Evolutionary conservation across 2,113 vertebrate species (phyloP).

Genomic region (Sturnira hondurensis): DNA sequence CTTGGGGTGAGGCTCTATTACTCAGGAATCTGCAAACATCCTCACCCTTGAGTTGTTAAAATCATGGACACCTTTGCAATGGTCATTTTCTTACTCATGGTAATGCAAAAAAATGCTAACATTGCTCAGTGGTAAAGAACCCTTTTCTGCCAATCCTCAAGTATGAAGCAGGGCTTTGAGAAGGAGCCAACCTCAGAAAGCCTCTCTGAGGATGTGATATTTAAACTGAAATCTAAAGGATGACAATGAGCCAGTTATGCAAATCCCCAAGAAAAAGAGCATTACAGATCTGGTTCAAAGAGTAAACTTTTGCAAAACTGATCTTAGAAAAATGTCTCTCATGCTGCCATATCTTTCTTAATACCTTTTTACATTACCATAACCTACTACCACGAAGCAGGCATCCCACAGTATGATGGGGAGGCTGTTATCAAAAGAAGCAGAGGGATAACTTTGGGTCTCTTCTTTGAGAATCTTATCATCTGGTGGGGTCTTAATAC

Average conservation of each 20-base stretch:
- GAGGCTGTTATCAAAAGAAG: not conserved
- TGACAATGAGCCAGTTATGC: not conserved
- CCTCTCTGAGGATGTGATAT: not conserved
- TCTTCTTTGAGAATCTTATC: not conserved
- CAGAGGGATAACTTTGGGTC: not conserved
- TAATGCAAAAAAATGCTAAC: not conserved
- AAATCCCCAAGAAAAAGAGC: not conserved
- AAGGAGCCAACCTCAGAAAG: not conserved
- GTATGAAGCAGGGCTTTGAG: not conserved
- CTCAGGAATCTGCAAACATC: not conserved
- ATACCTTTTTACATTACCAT: not conserved
- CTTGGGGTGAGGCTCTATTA: not conserved
- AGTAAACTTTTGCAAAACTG: not conserved
- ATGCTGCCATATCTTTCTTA: not conserved
- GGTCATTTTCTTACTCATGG: not conserved
- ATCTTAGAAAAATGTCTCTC: not conserved
- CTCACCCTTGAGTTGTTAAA: not conserved
- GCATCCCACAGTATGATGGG: not conserved
- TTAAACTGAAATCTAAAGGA: not conserved
- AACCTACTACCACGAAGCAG: not conserved
- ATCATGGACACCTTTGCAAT: not conserved
- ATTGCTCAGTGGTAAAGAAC: not conserved
- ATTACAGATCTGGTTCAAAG: not conserved
- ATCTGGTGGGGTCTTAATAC: not conserved
- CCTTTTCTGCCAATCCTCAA: not conserved